Base-by-base conservation (phyloP, 1,140 invertebrate species). In the Pristionchus pacificus region DNA sequence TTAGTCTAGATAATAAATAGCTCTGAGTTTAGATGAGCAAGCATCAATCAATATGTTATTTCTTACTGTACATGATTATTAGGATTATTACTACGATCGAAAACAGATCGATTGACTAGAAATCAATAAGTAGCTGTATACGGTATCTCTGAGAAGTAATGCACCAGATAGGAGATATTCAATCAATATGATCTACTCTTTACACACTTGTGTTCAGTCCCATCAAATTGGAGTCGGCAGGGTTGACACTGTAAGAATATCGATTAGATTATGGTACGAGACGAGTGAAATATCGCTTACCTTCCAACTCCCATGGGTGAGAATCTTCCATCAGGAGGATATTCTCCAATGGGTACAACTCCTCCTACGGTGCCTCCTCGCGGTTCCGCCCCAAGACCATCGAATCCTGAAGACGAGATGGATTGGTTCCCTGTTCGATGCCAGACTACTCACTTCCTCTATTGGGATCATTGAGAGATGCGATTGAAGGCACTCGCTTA, bases 151-250 rank as follows among this genome's bases (percentile, higher is more conserved):
- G n/a, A n/a, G n/a, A n/a, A n/a, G n/a, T n/a, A n/a, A n/a, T n/a
- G n/a, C n/a, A n/a, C n/a, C n/a, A n/a, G n/a, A n/a, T n/a, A n/a
- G n/a, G n/a, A n/a, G n/a, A n/a, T n/a, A n/a, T 49, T 49, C 38
- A 49, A 10, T 10, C 38, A 19, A 19, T 49, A 49, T 49, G 38
- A 49, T 49, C 38, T 25, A 57, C 15, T n/a, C 6, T 10, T 61
- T n/a, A 67, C 2, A 67, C 65, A 29, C 65, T 67, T 6, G 65
- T 67, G 65, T 67, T 67, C 29, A 67, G 58, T 15, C 65, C 65
- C 24, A 67, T 27, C 38, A 67, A 27, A 15, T 67, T 2, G 3
- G 29, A 13, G 14, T 38, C 65, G 25, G 49, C 27, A n/a, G 33
- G 13, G 29, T 67, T 58, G 65, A 2, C 49, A 24, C 15, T 67